phyloP scores from a whole-genome alignment of 2,888 invertebrate genomes.

The Cordilura impudica region DNA sequence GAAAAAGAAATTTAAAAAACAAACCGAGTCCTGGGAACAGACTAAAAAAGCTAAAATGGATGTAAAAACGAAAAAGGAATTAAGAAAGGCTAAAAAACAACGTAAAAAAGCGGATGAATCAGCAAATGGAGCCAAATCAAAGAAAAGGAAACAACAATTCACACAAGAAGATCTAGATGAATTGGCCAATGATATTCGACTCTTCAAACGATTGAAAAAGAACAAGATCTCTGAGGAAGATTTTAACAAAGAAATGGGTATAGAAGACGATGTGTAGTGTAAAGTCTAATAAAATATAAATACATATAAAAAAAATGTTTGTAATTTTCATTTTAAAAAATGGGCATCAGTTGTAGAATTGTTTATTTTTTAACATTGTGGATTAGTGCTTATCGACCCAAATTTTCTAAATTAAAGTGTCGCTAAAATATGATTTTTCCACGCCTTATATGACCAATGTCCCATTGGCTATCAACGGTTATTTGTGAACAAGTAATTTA shows the following conservation, averaged over 20 bases:
- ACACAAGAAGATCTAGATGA: slow-evolving; percentile 87
- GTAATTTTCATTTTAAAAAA: too few relatives aligned
- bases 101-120: slow-evolving; percentile 74
- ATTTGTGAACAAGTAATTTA: too few relatives aligned
- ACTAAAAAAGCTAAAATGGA: slow-evolving; percentile 82
- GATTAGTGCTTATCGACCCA: too few relatives aligned
- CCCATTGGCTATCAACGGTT: too few relatives aligned
- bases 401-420: too few relatives aligned
- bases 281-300: background rate
- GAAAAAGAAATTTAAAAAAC: slow-evolving; percentile 79
- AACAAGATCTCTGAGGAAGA: slow-evolving; percentile 86
- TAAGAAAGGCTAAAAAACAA: slow-evolving; percentile 78
- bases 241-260: slow-evolving; percentile 82
- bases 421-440: too few relatives aligned
- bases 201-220: slow-evolving; percentile 91
- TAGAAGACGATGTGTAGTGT: slow-evolving; percentile 66
- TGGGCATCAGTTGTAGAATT: too few relatives aligned
- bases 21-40: slow-evolving; percentile 87
- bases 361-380: too few relatives aligned
- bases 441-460: too few relatives aligned
- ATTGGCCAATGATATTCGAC: slow-evolving; percentile 87
- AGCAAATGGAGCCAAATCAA: slow-evolving; percentile 71
- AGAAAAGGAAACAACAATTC: slow-evolving; percentile 80
- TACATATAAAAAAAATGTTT: too few relatives aligned
- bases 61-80: slow-evolving; percentile 80